Percentiles rank a stretch among this genome's conserved stretches.
These are phyloP conservation scores for Petrocephalus microphthalmus DNA, from an alignment of 2,113 vertebrate genomes.

Conservation along the genomic window DNA sequence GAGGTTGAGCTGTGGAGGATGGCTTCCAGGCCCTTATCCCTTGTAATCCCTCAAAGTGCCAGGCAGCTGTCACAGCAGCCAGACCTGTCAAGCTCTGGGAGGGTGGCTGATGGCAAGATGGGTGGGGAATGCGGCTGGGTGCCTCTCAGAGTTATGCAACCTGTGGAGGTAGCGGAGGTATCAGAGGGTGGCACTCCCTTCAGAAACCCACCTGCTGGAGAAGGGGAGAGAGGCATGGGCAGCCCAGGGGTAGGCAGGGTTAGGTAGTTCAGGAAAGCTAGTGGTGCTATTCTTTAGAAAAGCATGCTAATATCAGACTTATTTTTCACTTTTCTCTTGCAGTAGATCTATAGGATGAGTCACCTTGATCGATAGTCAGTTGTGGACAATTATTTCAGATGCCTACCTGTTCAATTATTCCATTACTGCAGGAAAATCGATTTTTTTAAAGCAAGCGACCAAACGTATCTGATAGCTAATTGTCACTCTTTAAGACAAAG, in stretches of 20 bases:
- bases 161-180: background rate
- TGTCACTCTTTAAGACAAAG: background rate
- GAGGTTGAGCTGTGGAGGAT: slow-evolving; percentile 12
- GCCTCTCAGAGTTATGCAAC: background rate
- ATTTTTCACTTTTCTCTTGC: background rate
- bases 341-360: slow-evolving; percentile 14
- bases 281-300: background rate
- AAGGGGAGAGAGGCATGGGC: background rate
- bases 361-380: slow-evolving; percentile 16
- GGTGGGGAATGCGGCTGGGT: background rate
- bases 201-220: background rate
- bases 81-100: background rate
- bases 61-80: slow-evolving; percentile 31
- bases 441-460: background rate
- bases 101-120: background rate
- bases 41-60: slow-evolving; percentile 35
- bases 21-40: slow-evolving; percentile 33
- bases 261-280: background rate
- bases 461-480: background rate
- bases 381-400: slow-evolving; percentile 21
- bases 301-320: background rate
- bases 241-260: background rate
- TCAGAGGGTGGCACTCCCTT: background rate
- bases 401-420: slow-evolving; percentile 22
- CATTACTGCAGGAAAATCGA: slow-evolving; percentile 16